phyloP scores from a whole-genome alignment of 2,113 vertebrate genomes.

The Bostrychus sinensis region DNA sequence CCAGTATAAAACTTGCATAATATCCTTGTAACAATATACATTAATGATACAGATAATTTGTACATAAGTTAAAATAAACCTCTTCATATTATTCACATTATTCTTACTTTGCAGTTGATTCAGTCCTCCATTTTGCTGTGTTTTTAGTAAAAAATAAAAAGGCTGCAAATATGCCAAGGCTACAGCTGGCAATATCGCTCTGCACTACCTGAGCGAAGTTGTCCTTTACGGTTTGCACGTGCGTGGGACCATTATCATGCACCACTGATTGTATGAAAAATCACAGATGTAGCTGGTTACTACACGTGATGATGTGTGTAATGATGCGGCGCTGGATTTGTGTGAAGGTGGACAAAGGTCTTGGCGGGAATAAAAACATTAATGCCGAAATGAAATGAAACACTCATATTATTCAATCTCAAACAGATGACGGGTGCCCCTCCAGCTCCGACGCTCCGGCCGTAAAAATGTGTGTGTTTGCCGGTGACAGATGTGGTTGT shows the following conservation, averaged over 20 bases:
- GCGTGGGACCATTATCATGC: conserved; percentile 55
- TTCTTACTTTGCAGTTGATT: conserved; percentile 19
- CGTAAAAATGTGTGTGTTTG: conserved; percentile 1
- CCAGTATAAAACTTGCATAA: too few relatives aligned
- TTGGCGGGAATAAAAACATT: conserved; percentile 37
- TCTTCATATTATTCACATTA: not conserved
- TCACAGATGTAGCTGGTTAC: conserved; percentile 63
- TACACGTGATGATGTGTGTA: conserved; percentile 61
- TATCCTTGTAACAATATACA: too few relatives aligned
- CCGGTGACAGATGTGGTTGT: conserved; percentile 38
- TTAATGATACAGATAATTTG: too few relatives aligned
- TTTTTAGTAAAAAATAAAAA: conserved; percentile 48
- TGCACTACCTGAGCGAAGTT: conserved; percentile 71
- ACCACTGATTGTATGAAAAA: conserved; percentile 64
- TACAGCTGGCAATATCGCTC: conserved; percentile 65
- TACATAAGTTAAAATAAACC: too few relatives aligned
- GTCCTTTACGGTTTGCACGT: conserved; percentile 64
- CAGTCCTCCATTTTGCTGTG: conserved; percentile 60
- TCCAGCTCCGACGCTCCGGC: not conserved
- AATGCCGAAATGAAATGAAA: conserved; percentile 48
- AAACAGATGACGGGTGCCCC: conserved; percentile 19
- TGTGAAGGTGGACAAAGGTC: conserved; percentile 51
- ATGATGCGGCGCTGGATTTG: conserved; percentile 63
- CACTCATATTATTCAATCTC: conserved; percentile 46
- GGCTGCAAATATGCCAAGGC: conserved; percentile 58